Evolutionary conservation across 2,113 vertebrate species (phyloP), one percentile per base, ranked within the genome.

Genomic region (Solenodon paradoxus): DNA sequence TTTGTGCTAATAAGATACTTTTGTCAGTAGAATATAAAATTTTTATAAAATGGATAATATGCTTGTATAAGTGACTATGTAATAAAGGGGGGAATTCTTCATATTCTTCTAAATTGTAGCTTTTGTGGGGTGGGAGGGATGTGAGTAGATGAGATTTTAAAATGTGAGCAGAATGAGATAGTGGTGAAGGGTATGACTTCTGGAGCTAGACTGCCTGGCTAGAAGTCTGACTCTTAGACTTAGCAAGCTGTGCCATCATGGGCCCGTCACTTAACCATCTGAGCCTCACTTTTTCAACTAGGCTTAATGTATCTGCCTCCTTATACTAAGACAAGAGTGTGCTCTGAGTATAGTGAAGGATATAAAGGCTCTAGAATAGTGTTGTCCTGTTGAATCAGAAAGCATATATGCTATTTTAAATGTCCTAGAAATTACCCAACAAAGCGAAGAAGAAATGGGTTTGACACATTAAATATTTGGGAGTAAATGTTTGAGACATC

Each of bases 1-100:
- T 92, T 97, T 97, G 59, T 81, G 35, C 53, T 61, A 55, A 38
- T 82, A 45, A 75, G 59, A 38, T 20, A 16, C 8, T 84, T 74
- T 95, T 88, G n/a, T 90, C 94, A 7, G 40, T 92, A 77, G 68
- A 92, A 55, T 12, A 1, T 47, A 79, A 84, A 7, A 28, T 55
- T 0, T 0, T 90, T 9, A 91, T 72, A 61, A 77, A 79, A 85
- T 79, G 20, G 32, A 53, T 93, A 9, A 0, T 85, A 77, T 35
- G 22, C 32, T 75, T 77, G n/a, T 61, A 22, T 90, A 92, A 92
- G 13, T 32, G n/a, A 12, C 6, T 82, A 22, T 83, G 74, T 84
- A 95, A 80, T 20, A 93, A 38, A 22, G 1, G 0, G 59, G 69
- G 51, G 24, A 92, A 77, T 95, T 94, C 3, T 94, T 92, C 66